Evolutionary conservation across 2,888 invertebrate species (phyloP).

Genomic region (Macrophya alboannulata): DNA sequence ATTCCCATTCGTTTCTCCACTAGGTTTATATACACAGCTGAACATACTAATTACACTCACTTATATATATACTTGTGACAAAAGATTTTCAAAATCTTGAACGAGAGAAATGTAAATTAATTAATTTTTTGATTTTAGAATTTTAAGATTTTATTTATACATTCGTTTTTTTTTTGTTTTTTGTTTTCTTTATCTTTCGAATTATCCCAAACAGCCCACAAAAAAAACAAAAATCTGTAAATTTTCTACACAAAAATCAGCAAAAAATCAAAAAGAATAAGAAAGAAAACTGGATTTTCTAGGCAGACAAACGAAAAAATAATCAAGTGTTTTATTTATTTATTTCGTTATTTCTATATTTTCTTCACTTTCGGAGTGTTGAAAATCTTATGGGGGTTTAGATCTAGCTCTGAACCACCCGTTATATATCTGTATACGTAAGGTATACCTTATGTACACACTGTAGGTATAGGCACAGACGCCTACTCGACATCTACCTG

Average conservation of each 20-base stretch:
- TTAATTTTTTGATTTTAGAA: no score
- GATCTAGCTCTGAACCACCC: not conserved
- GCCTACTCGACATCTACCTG: constrained; percentile 30
- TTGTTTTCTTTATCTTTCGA: no score
- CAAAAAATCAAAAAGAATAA: no score
- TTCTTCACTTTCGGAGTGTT: not conserved
- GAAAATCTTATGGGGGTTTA: not conserved
- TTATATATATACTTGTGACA: no score
- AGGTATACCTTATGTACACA: not conserved
- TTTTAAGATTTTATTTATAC: no score
- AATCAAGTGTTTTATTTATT: not conserved
- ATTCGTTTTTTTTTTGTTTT: no score
- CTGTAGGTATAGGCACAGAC: not conserved
- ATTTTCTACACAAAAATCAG: not conserved
- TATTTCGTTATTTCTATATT: not conserved
- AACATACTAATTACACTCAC: not conserved
- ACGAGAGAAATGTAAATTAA: no score
- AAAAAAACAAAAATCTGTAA: not conserved
- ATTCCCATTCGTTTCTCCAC: not conserved
- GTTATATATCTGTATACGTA: not conserved
- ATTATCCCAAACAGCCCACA: not conserved
- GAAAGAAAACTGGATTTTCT: not conserved
- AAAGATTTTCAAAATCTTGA: no score
- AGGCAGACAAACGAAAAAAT: not conserved
- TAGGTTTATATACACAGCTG: not conserved